Evolutionary conservation across 2,888 invertebrate genomes (phyloP), one percentile per base, ranked within the genome.

Genomic region (Perdita meconis): DNA sequence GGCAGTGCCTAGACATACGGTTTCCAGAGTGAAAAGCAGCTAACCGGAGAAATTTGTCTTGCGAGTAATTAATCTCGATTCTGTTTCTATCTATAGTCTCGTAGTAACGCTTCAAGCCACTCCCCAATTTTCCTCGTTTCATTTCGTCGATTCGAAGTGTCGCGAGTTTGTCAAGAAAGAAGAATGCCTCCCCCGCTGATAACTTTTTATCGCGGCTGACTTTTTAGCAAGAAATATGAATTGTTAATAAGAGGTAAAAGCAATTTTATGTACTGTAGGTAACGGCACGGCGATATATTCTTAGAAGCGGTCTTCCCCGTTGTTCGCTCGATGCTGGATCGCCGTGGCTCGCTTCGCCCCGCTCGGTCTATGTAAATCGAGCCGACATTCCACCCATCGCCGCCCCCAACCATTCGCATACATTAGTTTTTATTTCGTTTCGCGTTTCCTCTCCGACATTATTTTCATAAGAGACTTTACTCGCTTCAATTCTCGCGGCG

Each of bases 171-270:
- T 0, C 40, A 13, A 3, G 40, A 36, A 40, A 55, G 34, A 60
- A 88, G 87, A 90, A n/a, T n/a, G n/a, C n/a, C 89, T 87, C 88
- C 85, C 81, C 76, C 79, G 82, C 86, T 89, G 87, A 89, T 89
- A 90, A 89, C 88, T 91, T 90, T 91, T 90, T 89, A 90, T 89
- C 85, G 87, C 66, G 63, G 82, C 42, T 80, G 88, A 90, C 88
- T 90, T 87, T 89, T 85, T 89, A 88, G 87, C 80, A 87, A 89
- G 90, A 91, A 91, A 91, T 90, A 91, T 91, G 91, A 91, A 91
- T 91, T 90, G 91, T 91, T 91, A 91, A 91, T 91, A 90, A 88
- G 89, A 87, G 91, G 89, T 91, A 91, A 91, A 91, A 91, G 91
- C 89, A 91, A 91, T 91, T 91, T 91, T 90, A 89, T 91, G 91